These are phyloP conservation scores for Odontocerum albicorne DNA, from an alignment of 2,888 invertebrate genomes.

Conservation along the genomic window DNA sequence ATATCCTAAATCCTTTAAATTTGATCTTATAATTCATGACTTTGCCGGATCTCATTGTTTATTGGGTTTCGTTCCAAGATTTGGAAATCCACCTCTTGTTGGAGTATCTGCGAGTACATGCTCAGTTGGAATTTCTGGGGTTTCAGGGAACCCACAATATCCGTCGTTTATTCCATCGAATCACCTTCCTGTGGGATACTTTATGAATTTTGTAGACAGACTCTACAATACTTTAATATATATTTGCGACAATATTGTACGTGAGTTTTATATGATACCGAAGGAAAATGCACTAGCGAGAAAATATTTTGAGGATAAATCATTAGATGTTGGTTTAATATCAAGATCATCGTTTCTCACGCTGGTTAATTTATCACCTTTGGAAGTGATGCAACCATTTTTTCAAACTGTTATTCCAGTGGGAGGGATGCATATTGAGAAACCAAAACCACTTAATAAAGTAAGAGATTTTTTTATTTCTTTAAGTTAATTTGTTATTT, in stretches of 20 bases:
- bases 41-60: conserved; percentile 41
- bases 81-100: conserved; percentile 42
- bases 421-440: conserved; percentile 30
- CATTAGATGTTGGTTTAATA: conserved; percentile 25
- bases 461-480: too few species aligned
- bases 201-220: conserved; percentile 19
- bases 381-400: conserved; percentile 32
- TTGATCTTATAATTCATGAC: conserved; percentile 44
- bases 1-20: conserved; percentile 41
- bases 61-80: conserved; percentile 42
- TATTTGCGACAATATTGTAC: conserved; percentile 25
- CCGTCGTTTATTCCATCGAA: conserved; percentile 30
- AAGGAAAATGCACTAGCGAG: conserved; percentile 26
- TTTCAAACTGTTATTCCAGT: conserved; percentile 33
- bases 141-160: conserved; percentile 32
- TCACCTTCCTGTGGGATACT: conserved; percentile 26
- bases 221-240: conserved; percentile 28
- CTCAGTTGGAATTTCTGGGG: conserved; percentile 29
- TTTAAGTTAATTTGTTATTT: too few species aligned
- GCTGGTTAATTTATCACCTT: conserved; percentile 31
- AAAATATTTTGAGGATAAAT: conserved; percentile 20
- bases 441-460: conserved; percentile 24
- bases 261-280: conserved; percentile 24
- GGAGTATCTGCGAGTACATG: conserved; percentile 37
- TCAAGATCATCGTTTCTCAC: conserved; percentile 26